Evolutionary conservation across 2,113 vertebrate genomes (phyloP).

Genomic region (Prietella phreatophila): DNA sequence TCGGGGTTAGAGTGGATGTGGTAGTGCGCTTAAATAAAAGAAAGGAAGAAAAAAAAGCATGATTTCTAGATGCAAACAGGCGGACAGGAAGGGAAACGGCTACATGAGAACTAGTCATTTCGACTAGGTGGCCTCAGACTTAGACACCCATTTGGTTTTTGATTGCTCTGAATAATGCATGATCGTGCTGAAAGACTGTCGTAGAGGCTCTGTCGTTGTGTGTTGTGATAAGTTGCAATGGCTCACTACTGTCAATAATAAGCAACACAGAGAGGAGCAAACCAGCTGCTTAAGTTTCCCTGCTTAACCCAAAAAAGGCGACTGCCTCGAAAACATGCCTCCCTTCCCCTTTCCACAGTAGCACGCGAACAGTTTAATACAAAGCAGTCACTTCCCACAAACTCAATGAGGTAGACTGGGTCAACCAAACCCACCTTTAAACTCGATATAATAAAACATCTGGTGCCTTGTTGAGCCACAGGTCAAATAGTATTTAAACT

Average conservation of each 20-base stretch:
- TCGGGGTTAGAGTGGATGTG: constrained; percentile 55
- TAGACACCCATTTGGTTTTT: constrained; percentile 64
- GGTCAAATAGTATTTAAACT: constrained; percentile 64
- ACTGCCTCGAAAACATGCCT: constrained; percentile 65
- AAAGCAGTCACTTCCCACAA: constrained; percentile 77
- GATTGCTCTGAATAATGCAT: constrained; percentile 70
- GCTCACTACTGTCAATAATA: constrained; percentile 73
- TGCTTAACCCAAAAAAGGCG: constrained; percentile 76
- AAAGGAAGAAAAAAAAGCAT: constrained; percentile 38
- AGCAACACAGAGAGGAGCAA: constrained; percentile 76
- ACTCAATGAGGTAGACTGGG: constrained; percentile 83
- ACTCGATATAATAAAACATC: constrained; percentile 66
- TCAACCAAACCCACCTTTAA: constrained; percentile 72
- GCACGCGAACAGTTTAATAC: constrained; percentile 76
- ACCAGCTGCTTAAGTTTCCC: constrained; percentile 78
- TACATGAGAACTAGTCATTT: constrained; percentile 62
- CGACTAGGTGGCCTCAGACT: constrained; percentile 60
- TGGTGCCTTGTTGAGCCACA: constrained; percentile 66
- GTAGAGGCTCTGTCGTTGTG: constrained; percentile 69
- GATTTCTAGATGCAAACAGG: constrained; percentile 50
- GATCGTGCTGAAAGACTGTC: constrained; percentile 68
- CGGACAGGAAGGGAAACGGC: constrained; percentile 49
- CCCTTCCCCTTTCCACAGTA: constrained; percentile 67
- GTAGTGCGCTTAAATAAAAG: constrained; percentile 67
- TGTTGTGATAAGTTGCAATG: constrained; percentile 69